Evolutionary conservation across 1,140 invertebrate genomes (phyloP), one percentile per base, ranked within the genome.

Genomic region (Bombus superbus): DNA sequence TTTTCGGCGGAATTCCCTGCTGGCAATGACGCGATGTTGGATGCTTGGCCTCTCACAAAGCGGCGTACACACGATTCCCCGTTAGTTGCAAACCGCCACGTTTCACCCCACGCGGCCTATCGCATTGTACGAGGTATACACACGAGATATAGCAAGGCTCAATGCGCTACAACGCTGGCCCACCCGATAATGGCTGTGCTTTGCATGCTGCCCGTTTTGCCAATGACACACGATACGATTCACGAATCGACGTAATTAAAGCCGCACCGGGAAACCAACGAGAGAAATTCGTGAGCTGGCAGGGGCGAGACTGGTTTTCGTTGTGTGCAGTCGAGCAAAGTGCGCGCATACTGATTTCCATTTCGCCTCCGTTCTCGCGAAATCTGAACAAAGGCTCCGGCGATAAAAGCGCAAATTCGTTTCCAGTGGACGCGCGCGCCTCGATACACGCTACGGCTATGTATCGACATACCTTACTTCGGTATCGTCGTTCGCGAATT

Each of bases 191-290:
- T 88, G 66, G 74, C 22, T 64, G 71, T 83, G 81, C 85, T 86
- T 86, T 84, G 72, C 82, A 84, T 86, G 75, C 74, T 87, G 81
- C 74, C 79, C 69, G 88, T 85, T 90, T 88, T 87, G 87, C 85
- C 86, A 90, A 88, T 86, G 84, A 79, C 62, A 62, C 73, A 73
- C 88, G 79, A 86, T 88, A 87, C 87, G 42, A 83, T 81, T 83
- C 83, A 81, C 80, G 81, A 89, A 90, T 92, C 79, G 86, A 85
- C 88, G 88, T 86, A 89, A 92, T 90, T 90, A 86, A 89, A 92
- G 80, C 86, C 71, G n/a, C 62, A 40, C 6, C 11, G 35, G 10
- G 32, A 9, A 4, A 15, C 35, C 53, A 8, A 3, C 53, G 15
- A 9, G 68, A 32, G 53, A 81, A 72, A 73, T 81, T 44, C 68